Conservation (phyloP, 37 sponge, comb jelly and placozoan genomes). For the Chondrilla cf. caribensis region DNA sequence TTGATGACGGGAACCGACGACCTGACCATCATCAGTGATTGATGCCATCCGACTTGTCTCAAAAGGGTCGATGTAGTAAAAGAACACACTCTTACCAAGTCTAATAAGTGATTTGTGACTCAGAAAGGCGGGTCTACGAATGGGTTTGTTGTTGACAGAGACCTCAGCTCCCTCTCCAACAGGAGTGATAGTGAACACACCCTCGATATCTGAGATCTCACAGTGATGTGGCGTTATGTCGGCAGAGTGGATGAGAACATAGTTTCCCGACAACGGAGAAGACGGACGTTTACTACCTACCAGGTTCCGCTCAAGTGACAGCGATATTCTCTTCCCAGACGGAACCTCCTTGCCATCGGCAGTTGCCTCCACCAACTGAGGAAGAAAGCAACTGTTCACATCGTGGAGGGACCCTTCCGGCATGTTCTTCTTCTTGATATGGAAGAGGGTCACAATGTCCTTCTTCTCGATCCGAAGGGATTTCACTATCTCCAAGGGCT, state of each 20-base stretch:
- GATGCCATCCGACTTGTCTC: slow-evolving; percentile 1
- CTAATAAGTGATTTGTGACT: slow-evolving; percentile 34
- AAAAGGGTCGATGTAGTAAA: slow-evolving; percentile 52
- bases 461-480: neutral
- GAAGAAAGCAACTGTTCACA: slow-evolving; percentile 10
- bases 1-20: neutral
- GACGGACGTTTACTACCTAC: slow-evolving; percentile 45
- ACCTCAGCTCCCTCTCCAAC: slow-evolving; percentile 42
- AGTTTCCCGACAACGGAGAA: slow-evolving; percentile 4
- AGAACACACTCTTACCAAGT: slow-evolving; percentile 43
- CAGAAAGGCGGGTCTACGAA: slow-evolving; percentile 41
- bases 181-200: slow-evolving; percentile 57
- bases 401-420: neutral
- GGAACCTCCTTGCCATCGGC: slow-evolving; percentile 32
- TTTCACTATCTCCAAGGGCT: slow-evolving; percentile 37
- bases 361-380: slow-evolving; percentile 44
- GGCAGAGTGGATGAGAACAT: slow-evolving; percentile 16
- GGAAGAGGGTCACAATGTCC: slow-evolving; percentile 18
- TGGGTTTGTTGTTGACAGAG: slow-evolving; percentile 39
- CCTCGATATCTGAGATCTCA: slow-evolving; percentile 29
- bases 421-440: slow-evolving; percentile 40
- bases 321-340: slow-evolving; percentile 2
- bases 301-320: slow-evolving; percentile 26
- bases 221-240: slow-evolving; percentile 76
- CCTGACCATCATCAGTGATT: neutral